Percentiles rank a stretch among this genome's conserved stretches.
Conservation (phyloP, 2,113 vertebrate genomes). For the Podarcis muralis region DNA sequence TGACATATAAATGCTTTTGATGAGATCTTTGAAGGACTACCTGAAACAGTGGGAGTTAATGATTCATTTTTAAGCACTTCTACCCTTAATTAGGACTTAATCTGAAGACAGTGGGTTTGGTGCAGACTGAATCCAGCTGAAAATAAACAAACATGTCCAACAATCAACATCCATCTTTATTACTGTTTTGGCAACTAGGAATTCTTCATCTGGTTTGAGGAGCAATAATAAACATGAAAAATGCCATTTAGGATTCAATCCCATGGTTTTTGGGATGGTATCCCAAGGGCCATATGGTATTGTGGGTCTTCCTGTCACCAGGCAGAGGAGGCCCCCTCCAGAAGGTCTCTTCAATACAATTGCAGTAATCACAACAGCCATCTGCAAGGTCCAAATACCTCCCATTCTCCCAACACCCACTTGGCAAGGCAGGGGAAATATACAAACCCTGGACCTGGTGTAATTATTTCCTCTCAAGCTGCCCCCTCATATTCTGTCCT, state of each 20-base stretch:
- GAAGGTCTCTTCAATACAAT: too few species aligned
- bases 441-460: too few species aligned
- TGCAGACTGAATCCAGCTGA: background rate
- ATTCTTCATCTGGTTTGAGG: background rate
- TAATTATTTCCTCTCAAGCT: too few species aligned
- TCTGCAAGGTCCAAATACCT: too few species aligned
- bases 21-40: background rate
- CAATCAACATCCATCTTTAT: background rate
- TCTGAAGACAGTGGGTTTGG: background rate
- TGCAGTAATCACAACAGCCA: too few species aligned
- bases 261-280: too few species aligned
- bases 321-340: too few species aligned
- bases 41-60: background rate
- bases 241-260: background rate
- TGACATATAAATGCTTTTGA: background rate
- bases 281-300: too few species aligned
- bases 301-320: too few species aligned
- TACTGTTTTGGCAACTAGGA: background rate
- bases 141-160: background rate
- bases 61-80: background rate
- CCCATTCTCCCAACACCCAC: too few species aligned
- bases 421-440: too few species aligned
- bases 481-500: too few species aligned
- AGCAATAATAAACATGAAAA: background rate
- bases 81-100: background rate